Evolutionary conservation across 2,113 vertebrate species (phyloP).

Genomic region (Gymnobelideus leadbeateri): DNA sequence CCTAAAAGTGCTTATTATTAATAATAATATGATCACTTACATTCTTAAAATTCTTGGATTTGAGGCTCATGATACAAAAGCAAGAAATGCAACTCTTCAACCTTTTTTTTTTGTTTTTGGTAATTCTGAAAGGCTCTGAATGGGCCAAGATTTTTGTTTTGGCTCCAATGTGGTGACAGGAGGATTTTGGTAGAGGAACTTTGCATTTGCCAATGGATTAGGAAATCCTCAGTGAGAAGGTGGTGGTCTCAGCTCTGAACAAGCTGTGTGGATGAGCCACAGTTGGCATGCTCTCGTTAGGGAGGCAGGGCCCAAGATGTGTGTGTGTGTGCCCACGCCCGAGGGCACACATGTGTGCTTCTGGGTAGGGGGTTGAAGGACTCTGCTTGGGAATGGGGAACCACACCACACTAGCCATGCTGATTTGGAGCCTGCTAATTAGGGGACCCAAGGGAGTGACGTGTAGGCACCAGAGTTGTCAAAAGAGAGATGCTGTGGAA

Average conservation of each 20-base stretch:
- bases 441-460: conserved; percentile 50
- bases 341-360: no score
- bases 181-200: conserved; percentile 22
- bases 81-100: neutral
- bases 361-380: conserved; percentile 3
- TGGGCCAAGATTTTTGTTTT: neutral
- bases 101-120: neutral
- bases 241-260: neutral
- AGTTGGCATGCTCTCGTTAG: neutral
- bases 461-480: conserved; percentile 31
- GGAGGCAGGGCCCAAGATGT: neutral
- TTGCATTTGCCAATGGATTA: neutral
- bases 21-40: neutral
- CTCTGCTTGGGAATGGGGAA: neutral
- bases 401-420: conserved; percentile 27
- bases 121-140: neutral
- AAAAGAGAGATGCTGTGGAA: conserved; percentile 25
- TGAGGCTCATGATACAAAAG: neutral
- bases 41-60: neutral
- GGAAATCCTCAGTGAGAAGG: conserved; percentile 12
- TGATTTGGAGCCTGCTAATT: conserved; percentile 26
- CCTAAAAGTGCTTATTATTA: no score
- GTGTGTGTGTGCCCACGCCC: neutral
- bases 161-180: conserved; percentile 19
- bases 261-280: neutral